phyloP scores from a whole-genome alignment of 35 echinoderm and acorn worm genomes.

The Ophiothrix spiculata region DNA sequence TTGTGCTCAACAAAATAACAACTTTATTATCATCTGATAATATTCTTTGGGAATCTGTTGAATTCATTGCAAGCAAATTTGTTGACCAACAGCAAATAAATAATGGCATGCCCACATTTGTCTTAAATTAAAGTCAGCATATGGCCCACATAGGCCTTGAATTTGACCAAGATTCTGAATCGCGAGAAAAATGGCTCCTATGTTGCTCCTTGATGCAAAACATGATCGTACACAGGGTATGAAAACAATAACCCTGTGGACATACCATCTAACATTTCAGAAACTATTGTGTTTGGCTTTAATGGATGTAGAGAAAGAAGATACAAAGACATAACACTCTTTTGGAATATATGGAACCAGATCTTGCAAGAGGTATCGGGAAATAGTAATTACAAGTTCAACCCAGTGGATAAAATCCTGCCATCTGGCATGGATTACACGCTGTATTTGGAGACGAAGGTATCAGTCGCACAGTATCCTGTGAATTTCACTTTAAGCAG shows the following conservation, averaged over 20 bases:
- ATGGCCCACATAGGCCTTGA: too few relatives aligned
- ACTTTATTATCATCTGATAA: not conserved
- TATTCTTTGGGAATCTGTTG: not conserved
- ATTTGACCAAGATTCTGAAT: not conserved
- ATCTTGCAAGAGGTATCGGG: not conserved
- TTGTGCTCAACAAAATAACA: not conserved
- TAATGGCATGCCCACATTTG: not conserved
- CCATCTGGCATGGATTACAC: too few relatives aligned
- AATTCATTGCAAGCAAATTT: not conserved
- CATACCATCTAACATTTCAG: not conserved
- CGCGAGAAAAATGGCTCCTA: not conserved
- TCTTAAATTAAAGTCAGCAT: not conserved
- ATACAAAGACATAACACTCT: not conserved
- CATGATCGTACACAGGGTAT: not conserved
- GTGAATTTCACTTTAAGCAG: too few relatives aligned
- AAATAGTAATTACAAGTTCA: not conserved
- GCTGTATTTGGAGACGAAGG: too few relatives aligned
- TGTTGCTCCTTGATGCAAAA: not conserved
- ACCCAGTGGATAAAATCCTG: too few relatives aligned
- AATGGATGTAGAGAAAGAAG: not conserved
- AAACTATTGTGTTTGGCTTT: not conserved
- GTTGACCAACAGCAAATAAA: not conserved
- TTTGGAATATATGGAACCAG: not conserved
- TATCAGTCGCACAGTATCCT: too few relatives aligned
- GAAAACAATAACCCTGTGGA: not conserved